Percentiles rank a stretch among this genome's conserved stretches.
phyloP scores from a whole-genome alignment of 2,113 vertebrate genomes.

The Ptilonorhynchus violaceus region DNA sequence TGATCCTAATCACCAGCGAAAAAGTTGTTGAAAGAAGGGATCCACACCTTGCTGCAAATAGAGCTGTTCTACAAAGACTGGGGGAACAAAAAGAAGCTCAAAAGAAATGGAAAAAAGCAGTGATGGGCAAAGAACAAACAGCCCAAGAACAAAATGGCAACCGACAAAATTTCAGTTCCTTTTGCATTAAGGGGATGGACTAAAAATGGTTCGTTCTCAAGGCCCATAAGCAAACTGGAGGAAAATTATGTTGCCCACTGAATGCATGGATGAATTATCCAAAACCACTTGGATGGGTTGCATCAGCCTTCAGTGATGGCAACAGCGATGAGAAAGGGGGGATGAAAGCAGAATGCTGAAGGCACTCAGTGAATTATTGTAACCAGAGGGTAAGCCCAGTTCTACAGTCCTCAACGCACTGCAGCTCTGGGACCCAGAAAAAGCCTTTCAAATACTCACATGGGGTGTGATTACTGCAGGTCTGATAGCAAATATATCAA shows the following conservation, averaged over 20 bases:
- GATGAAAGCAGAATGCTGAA: not conserved
- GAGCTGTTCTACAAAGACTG: not conserved
- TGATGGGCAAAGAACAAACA: not conserved
- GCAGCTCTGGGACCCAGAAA: not conserved
- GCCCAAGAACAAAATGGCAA: not conserved
- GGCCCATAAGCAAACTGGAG: not conserved
- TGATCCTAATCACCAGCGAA: constrained; percentile 40
- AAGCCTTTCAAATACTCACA: not conserved
- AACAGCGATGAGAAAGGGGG: not conserved
- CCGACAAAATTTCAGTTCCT: not conserved
- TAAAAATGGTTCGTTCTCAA: not conserved
- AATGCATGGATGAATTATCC: not conserved
- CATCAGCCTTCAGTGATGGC: not conserved
- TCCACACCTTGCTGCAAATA: not conserved
- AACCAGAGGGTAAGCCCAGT: not conserved
- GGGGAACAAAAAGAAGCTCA: not conserved
- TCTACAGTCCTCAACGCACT: not conserved
- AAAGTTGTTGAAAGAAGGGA: constrained; percentile 36
- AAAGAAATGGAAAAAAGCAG: not conserved
- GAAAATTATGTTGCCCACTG: not conserved
- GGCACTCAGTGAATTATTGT: not conserved
- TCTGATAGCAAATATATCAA: constrained; percentile 6
- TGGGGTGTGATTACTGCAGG: not conserved
- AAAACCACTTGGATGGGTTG: not conserved
- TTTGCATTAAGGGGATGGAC: not conserved